These are phyloP conservation scores for Acanthosoma haemorrhoidale DNA, from an alignment of 2,888 invertebrate species.

Conservation along the genomic window DNA sequence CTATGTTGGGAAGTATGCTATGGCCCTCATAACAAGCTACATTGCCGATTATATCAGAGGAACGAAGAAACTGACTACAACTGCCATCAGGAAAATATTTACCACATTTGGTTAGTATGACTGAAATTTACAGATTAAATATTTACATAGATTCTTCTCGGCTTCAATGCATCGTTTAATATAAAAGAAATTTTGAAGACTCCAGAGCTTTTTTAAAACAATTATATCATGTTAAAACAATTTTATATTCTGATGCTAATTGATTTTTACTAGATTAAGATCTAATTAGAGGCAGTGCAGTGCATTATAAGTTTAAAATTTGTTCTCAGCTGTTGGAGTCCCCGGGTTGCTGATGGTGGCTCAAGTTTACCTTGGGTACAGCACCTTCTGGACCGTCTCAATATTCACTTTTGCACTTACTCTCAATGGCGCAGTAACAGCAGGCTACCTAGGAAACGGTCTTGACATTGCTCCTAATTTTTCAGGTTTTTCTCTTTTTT, in stretches of 20 bases:
- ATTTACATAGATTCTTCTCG: not conserved
- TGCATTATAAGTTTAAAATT: not conserved
- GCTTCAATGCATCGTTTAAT: too few species aligned
- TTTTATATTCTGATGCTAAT: not conserved
- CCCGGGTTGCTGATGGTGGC: constrained; percentile 69
- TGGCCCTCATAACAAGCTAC: constrained; percentile 67
- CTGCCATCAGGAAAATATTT: constrained; percentile 64
- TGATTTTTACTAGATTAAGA: not conserved
- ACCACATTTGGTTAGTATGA: constrained; percentile 54
- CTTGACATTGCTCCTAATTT: constrained; percentile 85
- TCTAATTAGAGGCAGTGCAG: too few species aligned
- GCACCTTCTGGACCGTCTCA: constrained; percentile 64
- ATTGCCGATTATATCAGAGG: constrained; percentile 66
- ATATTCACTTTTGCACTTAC: constrained; percentile 76
- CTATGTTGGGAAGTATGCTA: constrained; percentile 78
- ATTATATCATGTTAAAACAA: too few species aligned
- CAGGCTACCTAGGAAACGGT: constrained; percentile 79
- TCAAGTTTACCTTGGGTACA: constrained; percentile 65
- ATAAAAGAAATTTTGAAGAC: too few species aligned
- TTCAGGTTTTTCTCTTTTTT: constrained; percentile 49
- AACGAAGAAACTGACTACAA: constrained; percentile 64
- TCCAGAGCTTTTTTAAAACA: too few species aligned
- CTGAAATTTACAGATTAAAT: too few species aligned
- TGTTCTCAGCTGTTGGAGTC: constrained; percentile 53
- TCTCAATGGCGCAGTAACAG: constrained; percentile 79